Base-by-base conservation (phyloP, 2,113 vertebrate species). In the Xiphophorus hellerii region DNA sequence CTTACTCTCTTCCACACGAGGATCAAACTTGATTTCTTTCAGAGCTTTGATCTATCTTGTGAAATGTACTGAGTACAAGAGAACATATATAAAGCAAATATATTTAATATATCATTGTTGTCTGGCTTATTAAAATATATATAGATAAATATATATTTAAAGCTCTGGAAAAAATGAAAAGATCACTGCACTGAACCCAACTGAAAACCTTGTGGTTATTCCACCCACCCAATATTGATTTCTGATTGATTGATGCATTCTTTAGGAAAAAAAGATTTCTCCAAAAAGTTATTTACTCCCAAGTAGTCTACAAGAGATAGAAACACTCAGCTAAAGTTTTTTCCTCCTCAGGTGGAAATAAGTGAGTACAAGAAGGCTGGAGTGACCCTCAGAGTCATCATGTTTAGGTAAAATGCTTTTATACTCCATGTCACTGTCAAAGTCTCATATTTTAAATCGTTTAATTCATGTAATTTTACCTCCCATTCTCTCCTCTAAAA, bases 401-500 rank as follows among this genome's bases (percentile, higher is more conserved):
- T 77, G 73, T 85, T 82, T 76, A 74, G 44, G 60, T 85, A 42
- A 82, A 81, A 83, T 68, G 77, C 84, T 87, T 86, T 88, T 63
- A 87, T 37, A 12, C 31, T 73, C 37, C 31, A 71, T 82, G 74
- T 42, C 82, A 75, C 69, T 68, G 84, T 70, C 31, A 75, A 63
- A 82, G 62, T 65, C 83, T 68, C 80, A 28, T 28, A 74, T 76
- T 84, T 64, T 67, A 80, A 86, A 83, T 33, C 69, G 72, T 84
- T 86, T 84, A 84, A 88, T 86, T 88, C 80, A 74, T 84, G 63
- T 93, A 74, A 84, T 93, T 90, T 84, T 37, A 15, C 65, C 2
- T 1, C 65, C 68, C n/a, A 9, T 74, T 77, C 58, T 54, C 58
- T 71, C 15, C 42, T 58, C 71, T 82, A 76, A 88, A 86, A 87